Base-by-base conservation (phyloP, 2,797 vertebrate species). In the Pseudomugil gertrudae region DNA sequence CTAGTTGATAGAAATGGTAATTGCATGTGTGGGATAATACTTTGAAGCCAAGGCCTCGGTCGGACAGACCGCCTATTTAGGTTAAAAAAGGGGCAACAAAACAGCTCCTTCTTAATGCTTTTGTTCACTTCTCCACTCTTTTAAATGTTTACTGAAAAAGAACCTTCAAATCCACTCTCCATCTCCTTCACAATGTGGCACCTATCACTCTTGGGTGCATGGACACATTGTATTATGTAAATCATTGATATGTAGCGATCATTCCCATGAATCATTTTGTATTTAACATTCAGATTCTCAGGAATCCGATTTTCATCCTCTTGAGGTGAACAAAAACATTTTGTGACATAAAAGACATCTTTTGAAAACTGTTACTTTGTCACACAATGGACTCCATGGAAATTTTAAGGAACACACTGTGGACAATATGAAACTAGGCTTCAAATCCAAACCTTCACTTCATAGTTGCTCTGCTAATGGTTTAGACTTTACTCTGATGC, bases 1-100 rank as follows among this genome's bases (percentile, higher is more conserved):
- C 94, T 89, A 93, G 89, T 95, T 95, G 95, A 96, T 96, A 96
- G 96, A 97, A 96, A 96, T 97, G 95, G 96, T 97, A 96, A 96
- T 97, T 95, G 94, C 92, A 90, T 93, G 94, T 93, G 92, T 93
- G 93, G 95, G 94, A 95, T 95, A 95, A 95, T 94, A 91, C 95
- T 93, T 94, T 92, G 91, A 93, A 93, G 92, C 88, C 84, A 87
- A 90, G 90, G 90, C 91, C 86, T 90, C 85, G 82, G 87, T 90
- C 83, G 85, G 92, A 92, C 92, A 92, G 92, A 90, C 92, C 87
- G 93, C 90, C 94, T 94, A 94, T 95, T 96, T 96, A 93, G 87
- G 92, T 89, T 90, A 84, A 88, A 93, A 94, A 91, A 88, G 90
- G 91, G 88, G 78, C 90, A 92, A 93, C 92, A 93, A 95, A 96